These are phyloP conservation scores for Tipula lateralis DNA, from an alignment of 2,888 invertebrate species.

Conservation along the genomic window DNA sequence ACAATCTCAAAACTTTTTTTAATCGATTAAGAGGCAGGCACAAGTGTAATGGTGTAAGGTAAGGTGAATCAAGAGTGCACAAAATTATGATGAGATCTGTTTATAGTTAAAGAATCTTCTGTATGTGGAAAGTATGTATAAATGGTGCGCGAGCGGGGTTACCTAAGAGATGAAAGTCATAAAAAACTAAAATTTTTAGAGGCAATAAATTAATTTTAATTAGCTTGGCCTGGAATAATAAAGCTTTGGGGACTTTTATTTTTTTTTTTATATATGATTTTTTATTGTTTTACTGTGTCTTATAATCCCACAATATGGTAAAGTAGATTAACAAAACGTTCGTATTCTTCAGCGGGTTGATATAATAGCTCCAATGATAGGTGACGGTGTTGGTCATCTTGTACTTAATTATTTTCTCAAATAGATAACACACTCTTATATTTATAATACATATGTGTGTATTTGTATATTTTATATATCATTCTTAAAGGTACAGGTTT, in stretches of 20 bases:
- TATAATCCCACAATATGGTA: neutral
- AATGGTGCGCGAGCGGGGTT: neutral
- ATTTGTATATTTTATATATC: neutral
- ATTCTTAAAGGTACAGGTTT: neutral
- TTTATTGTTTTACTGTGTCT: neutral
- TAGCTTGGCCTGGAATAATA: slow-evolving; percentile 19
- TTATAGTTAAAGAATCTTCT: neutral
- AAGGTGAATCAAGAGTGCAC: neutral
- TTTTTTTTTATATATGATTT: too few species aligned
- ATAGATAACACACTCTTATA: neutral
- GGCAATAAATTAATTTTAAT: neutral
- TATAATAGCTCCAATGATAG: neutral
- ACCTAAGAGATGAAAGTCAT: neutral
- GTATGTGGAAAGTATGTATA: neutral
- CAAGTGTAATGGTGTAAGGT: neutral
- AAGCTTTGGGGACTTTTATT: neutral
- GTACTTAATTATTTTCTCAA: neutral
- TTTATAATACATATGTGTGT: neutral
- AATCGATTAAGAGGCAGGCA: neutral
- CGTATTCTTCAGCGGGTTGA: neutral
- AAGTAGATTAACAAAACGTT: neutral
- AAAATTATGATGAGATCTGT: too few species aligned
- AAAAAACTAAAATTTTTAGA: neutral
- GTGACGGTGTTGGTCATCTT: neutral
- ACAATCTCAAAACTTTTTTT: neutral